Percentiles rank a stretch among this genome's conserved stretches.
Evolutionary conservation across 2,113 vertebrate genomes (phyloP).

Genomic region (Lonchura striata): DNA sequence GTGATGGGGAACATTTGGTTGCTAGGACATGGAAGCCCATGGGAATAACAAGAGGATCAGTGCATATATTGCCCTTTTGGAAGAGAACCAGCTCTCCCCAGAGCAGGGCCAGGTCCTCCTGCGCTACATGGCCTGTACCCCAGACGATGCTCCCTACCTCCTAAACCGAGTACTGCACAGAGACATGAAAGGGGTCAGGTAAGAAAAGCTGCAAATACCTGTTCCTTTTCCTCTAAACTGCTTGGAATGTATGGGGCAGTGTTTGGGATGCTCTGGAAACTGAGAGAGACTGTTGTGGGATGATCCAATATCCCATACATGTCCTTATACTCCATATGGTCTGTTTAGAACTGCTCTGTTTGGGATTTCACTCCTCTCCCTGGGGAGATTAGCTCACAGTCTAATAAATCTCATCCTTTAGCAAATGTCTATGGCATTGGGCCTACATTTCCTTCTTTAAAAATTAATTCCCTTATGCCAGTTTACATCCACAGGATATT

Average conservation of each 20-base stretch:
- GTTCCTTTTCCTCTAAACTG: neutral
- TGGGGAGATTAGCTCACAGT: slow-evolving; percentile 39
- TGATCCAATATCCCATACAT: neutral
- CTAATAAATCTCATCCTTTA: slow-evolving; percentile 48
- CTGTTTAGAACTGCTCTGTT: neutral
- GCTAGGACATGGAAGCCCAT: slow-evolving; percentile 76
- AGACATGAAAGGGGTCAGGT: slow-evolving; percentile 80
- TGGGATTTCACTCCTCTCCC: slow-evolving; percentile 19
- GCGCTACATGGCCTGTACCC: slow-evolving; percentile 75
- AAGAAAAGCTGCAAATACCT: neutral
- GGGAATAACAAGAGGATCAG: slow-evolving; percentile 77
- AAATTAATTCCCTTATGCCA: slow-evolving; percentile 19
- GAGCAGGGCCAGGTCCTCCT: slow-evolving; percentile 53
- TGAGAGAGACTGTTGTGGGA: neutral
- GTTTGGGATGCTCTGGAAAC: neutral
- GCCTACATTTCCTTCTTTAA: slow-evolving; percentile 33
- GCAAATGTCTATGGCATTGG: neutral
- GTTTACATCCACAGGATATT: neutral
- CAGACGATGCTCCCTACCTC: slow-evolving; percentile 69
- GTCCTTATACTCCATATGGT: neutral
- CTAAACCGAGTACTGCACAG: slow-evolving; percentile 73
- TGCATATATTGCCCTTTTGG: slow-evolving; percentile 78
- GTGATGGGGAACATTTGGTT: slow-evolving; percentile 39
- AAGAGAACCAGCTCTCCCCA: slow-evolving; percentile 61
- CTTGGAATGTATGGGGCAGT: neutral